A percentile compares a stretch with the other conserved stretches of the same genome.
These are phyloP conservation scores for Atherinosoma microstoma DNA, from an alignment of 2,797 vertebrate genomes.

Conservation along the genomic window DNA sequence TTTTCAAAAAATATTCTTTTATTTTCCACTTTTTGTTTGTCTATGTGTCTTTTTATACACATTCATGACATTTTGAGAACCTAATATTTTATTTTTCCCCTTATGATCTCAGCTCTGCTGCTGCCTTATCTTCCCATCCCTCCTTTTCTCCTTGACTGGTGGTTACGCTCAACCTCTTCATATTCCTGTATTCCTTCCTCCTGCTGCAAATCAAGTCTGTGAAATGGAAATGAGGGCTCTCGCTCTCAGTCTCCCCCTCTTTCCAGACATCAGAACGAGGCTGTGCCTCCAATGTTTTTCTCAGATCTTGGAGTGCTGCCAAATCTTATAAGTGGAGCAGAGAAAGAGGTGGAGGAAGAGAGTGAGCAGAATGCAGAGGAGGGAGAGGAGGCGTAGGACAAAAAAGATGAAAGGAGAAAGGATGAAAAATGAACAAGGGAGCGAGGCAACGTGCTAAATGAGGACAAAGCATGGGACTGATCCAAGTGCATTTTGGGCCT, in stretches of 20 bases:
- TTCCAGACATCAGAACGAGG: slow-evolving; percentile 88
- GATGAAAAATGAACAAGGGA: slow-evolving; percentile 75
- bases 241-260: slow-evolving; percentile 67
- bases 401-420: slow-evolving; percentile 75
- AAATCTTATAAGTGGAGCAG: slow-evolving; percentile 83
- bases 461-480: slow-evolving; percentile 72
- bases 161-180: slow-evolving; percentile 57
- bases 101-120: slow-evolving; percentile 17
- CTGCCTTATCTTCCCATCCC: slow-evolving; percentile 40
- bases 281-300: slow-evolving; percentile 85
- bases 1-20: neutral
- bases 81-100: slow-evolving; percentile 50
- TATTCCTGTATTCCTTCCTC: slow-evolving; percentile 66
- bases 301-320: slow-evolving; percentile 87
- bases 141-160: slow-evolving; percentile 52
- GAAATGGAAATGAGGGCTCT: slow-evolving; percentile 92
- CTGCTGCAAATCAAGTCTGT: slow-evolving; percentile 79
- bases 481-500: slow-evolving; percentile 65
- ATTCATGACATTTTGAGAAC: slow-evolving; percentile 40
- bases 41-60: slow-evolving; percentile 32
- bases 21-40: slow-evolving; percentile 17
- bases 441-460: slow-evolving; percentile 66
- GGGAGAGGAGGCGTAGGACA: slow-evolving; percentile 66
- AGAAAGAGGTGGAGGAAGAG: slow-evolving; percentile 57
- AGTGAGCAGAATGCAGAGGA: slow-evolving; percentile 75